Conservation (phyloP, 1,140 invertebrate genomes). For the Drosophila subpulchrella region DNA sequence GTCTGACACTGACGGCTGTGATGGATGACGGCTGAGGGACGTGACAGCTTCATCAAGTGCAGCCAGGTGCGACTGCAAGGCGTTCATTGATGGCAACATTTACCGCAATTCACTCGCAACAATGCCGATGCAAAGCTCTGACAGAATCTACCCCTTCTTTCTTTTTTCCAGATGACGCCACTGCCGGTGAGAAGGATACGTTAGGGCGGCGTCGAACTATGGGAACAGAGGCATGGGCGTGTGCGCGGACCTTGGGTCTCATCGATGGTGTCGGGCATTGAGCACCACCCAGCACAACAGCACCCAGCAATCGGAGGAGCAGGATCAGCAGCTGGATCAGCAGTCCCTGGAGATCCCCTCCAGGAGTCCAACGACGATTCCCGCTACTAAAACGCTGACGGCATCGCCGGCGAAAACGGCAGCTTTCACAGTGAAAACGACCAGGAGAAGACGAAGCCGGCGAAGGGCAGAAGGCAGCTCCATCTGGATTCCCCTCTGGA, state of each 20-base stretch:
- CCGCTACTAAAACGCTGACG: constrained; percentile 36
- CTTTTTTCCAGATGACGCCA: constrained; percentile 86
- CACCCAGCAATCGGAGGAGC: constrained; percentile 40
- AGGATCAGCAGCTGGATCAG: constrained; percentile 25
- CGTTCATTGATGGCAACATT: constrained; percentile 29
- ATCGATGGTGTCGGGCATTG: constrained; percentile 87
- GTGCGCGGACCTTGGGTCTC: constrained; percentile 90
- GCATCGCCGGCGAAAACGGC: constrained; percentile 56
- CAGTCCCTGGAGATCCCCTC: constrained; percentile 3
- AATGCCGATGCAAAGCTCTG: neutral
- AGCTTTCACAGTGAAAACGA: constrained; percentile 70
- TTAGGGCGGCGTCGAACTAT: constrained; percentile 90
- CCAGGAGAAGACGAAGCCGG: constrained; percentile 51
- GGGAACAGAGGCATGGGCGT: constrained; percentile 93
- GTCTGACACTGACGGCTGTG: constrained; percentile 42
- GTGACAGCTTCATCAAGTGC: constrained; percentile 67
- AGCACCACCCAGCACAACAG: constrained; percentile 63
- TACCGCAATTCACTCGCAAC: constrained; percentile 8
- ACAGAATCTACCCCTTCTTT: constrained; percentile 1
- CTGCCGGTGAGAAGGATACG: constrained; percentile 88
- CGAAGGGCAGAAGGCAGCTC: constrained; percentile 18
- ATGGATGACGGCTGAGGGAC: constrained; percentile 34
- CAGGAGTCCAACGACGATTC: constrained; percentile 51
- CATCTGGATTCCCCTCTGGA: neutral
- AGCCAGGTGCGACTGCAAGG: constrained; percentile 42